Base-by-base conservation (phyloP, 2,113 vertebrate species). In the Tyto alba region DNA sequence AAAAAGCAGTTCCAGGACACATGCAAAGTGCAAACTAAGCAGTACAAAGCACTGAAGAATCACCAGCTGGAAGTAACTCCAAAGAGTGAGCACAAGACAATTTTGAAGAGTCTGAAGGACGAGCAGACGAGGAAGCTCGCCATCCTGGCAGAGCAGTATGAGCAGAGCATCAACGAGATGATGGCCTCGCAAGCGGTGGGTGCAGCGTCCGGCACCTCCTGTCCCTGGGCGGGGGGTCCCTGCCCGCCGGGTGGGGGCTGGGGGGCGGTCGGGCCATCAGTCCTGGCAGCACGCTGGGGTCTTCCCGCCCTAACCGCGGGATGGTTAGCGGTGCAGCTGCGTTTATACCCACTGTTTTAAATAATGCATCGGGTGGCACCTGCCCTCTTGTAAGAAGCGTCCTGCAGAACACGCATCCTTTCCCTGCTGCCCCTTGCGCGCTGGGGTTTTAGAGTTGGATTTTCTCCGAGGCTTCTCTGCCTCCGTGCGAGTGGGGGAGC, bases 1-100 rank as follows among this genome's bases (percentile, higher is more conserved):
- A 99, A 99, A 98, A 99, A 99, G 98, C 99, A 99, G 98, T 99
- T 99, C 98, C 99, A 99, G 98, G 99, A 99, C 98, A 99, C 99
- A 29, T 99, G 99, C 97, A 99, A 99, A 98, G 99, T 99, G 95
- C 99, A 99, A 98, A 99, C 99, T 84, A 99, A 99, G 98, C 99
- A 99, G 99, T 99, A 99, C 98, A 99, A 99, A 98, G 99, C 99
- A 89, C 98, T 99, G 97, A 99, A 99, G 98, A 99, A 99, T 98
- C 99, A 99, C 98, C 99, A 99, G 98, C 99, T 99, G 98, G 99
- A 99, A 98, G 99, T 99, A 95, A 99, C 99, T 98, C 99, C 99
- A 98, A 99, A 99, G 98, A 98, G 99, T 94, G 99, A 99, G 98
- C 99, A 99, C 99, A 99, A 99, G 98, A 98, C 98, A 82, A 99